Evolutionary conservation across 1,140 invertebrate genomes (phyloP).

Genomic region (Lepidurus apus): DNA sequence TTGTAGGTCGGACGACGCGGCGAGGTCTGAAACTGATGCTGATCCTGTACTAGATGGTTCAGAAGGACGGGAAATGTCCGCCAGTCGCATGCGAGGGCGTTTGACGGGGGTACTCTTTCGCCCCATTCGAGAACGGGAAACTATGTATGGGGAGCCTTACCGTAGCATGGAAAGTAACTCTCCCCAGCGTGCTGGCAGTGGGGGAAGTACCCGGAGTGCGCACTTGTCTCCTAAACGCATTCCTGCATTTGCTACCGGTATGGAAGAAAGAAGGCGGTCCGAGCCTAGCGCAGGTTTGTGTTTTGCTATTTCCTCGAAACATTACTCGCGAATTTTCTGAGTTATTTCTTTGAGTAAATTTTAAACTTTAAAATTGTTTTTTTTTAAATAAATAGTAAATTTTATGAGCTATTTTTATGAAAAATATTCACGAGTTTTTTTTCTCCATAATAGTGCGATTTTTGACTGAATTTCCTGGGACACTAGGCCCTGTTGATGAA

Average conservation of each 20-base stretch:
- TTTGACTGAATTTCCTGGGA: background rate
- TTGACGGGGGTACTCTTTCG: constrained; percentile 42
- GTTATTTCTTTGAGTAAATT: too few species aligned
- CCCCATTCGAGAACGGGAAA: constrained; percentile 45
- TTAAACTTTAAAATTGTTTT: background rate
- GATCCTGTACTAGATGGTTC: constrained; percentile 48
- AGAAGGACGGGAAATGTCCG: constrained; percentile 47
- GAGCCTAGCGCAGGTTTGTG: background rate
- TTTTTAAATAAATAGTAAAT: background rate
- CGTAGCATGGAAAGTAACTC: background rate
- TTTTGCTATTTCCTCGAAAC: background rate
- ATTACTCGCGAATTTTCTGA: too few species aligned
- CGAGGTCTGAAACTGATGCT: constrained; percentile 57
- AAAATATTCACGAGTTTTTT: background rate
- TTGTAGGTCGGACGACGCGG: constrained; percentile 62
- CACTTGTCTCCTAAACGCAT: background rate
- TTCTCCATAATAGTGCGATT: background rate
- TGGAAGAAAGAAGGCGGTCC: background rate
- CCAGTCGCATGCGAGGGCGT: constrained; percentile 39
- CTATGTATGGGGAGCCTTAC: background rate
- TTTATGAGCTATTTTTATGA: background rate
- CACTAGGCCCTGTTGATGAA: background rate
- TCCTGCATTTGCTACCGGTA: background rate
- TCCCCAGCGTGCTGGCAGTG: background rate
- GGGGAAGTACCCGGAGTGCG: background rate